Percentiles rank a stretch among this genome's conserved stretches.
Evolutionary conservation across 2,888 invertebrate species (phyloP).

Genomic region (Empis stercorea): DNA sequence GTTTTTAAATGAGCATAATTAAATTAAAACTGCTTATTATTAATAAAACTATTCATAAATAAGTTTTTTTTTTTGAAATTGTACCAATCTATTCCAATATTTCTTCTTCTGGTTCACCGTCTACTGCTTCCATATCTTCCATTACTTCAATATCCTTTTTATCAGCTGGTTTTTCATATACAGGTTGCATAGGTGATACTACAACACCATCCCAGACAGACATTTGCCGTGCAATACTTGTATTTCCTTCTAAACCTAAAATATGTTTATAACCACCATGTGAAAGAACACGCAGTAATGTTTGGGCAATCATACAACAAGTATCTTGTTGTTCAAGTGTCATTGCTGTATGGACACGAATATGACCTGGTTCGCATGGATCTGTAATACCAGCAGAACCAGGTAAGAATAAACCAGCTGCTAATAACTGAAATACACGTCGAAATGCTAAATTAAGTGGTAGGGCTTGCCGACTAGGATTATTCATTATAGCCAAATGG

Average conservation of each 20-base stretch:
- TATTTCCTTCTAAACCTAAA: conserved; percentile 49
- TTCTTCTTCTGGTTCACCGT: conserved; percentile 36
- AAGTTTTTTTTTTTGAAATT: no score
- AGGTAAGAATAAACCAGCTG: conserved; percentile 89
- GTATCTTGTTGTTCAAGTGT: conserved; percentile 83
- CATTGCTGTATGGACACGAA: conserved; percentile 81
- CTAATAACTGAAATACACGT: conserved; percentile 78
- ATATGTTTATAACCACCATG: conserved; percentile 92
- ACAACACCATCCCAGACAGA: conserved; percentile 95
- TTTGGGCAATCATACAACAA: conserved; percentile 86
- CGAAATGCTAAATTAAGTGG: conserved; percentile 85
- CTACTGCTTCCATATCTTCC: conserved; percentile 52
- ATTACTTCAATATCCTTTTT: conserved; percentile 59
- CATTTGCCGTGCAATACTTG: conserved; percentile 60
- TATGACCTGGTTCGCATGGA: conserved; percentile 83
- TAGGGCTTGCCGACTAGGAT: conserved; percentile 82
- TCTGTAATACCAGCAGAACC: conserved; percentile 87
- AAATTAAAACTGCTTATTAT: no score
- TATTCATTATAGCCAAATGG: conserved; percentile 93
- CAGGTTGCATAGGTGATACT: conserved; percentile 87
- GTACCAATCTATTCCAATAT: conserved; percentile 18
- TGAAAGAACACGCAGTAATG: conserved; percentile 69
- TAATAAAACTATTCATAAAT: no score
- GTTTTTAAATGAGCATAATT: no score
- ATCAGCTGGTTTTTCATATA: conserved; percentile 70